Percentiles rank a stretch among this genome's conserved stretches.
Evolutionary conservation across 2,113 vertebrate genomes (phyloP).

Genomic region (Daboia siamensis): DNA sequence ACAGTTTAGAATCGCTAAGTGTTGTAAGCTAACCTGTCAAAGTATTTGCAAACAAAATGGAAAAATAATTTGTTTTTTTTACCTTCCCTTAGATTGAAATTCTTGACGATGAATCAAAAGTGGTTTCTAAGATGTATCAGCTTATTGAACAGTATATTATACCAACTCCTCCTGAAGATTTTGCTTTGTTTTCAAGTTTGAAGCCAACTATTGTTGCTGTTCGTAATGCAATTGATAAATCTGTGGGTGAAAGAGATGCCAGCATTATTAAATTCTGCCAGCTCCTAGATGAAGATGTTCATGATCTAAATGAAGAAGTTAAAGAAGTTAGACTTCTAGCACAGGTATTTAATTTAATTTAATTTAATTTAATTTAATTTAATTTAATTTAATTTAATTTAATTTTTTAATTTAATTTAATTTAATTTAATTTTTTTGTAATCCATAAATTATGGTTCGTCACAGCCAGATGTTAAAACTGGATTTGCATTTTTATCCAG

Average conservation of each 20-base stretch:
- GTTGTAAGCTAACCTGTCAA: not conserved
- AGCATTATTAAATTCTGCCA: conserved; percentile 71
- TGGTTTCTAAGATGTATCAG: conserved; percentile 77
- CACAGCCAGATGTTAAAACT: not conserved
- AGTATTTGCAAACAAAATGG: not conserved
- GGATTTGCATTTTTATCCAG: not conserved
- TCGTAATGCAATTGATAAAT: conserved; percentile 66
- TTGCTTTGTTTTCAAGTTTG: conserved; percentile 74
- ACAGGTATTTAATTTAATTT: conserved; percentile 64
- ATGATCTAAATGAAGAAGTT: conserved; percentile 73
- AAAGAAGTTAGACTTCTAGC: conserved; percentile 64
- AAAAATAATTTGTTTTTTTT: not conserved
- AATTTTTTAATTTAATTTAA: too few relatives aligned
- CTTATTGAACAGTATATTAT: conserved; percentile 77
- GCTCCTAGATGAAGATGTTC: conserved; percentile 73
- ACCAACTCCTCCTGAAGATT: conserved; percentile 77
- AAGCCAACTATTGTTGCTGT: conserved; percentile 67
- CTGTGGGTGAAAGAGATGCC: conserved; percentile 64
- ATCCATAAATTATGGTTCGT: not conserved
- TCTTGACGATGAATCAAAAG: conserved; percentile 73
- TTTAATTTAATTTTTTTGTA: not conserved
- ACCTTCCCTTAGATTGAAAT: conserved; percentile 67
- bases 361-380: too few relatives aligned
- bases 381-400: too few relatives aligned
- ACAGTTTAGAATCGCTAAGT: not conserved